Evolutionary conservation across 2,888 invertebrate genomes (phyloP), one percentile per base, ranked within the genome.

Genomic region (Neocrepidodera transversa): DNA sequence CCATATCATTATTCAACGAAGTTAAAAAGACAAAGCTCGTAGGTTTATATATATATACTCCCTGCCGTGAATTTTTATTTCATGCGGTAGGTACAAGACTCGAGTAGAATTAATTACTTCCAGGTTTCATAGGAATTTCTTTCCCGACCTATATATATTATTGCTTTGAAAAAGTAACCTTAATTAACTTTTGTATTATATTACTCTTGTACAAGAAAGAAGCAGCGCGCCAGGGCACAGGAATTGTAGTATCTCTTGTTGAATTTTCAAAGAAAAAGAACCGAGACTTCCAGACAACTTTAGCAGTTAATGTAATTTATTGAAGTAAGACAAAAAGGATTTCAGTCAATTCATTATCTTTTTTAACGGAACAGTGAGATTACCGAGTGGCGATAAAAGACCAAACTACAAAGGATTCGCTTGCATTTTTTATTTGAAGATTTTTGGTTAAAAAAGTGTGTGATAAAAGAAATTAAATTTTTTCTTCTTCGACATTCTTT

Each of bases 171-270:
- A 59, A 59, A 59, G 45, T 63, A 57, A 32, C 53, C 59, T 60
- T 63, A 60, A 63, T 63, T 63, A 60, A 60, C 59, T 59, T 54
- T 51, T 62, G 62, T 58, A 61, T 62, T 60, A 56, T 60, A 60
- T 60, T 60, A 52, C 56, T 56, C 30, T 48, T 40, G 40, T 56
- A 48, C 20, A 55, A 50, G 42, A 56, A 54, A 55, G 32, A n/a
- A n/a, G n/a, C n/a, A n/a, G n/a, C n/a, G n/a, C n/a, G n/a, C n/a
- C n/a, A 56, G 47, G 47, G 47, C 47, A 36, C 36, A 18, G 55
- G 49, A 60, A 42, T 53, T 56, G 52, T 51, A 60, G 56, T 56
- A 56, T 60, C 51, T 52, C 56, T 52, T 32, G 45, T 60, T 51
- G 42, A 60, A 51, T 60, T 60, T 60, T 60, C 43, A 40, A 47